phyloP scores from a whole-genome alignment of 1,140 invertebrate genomes.

The Drosophila sturtevanti region DNA sequence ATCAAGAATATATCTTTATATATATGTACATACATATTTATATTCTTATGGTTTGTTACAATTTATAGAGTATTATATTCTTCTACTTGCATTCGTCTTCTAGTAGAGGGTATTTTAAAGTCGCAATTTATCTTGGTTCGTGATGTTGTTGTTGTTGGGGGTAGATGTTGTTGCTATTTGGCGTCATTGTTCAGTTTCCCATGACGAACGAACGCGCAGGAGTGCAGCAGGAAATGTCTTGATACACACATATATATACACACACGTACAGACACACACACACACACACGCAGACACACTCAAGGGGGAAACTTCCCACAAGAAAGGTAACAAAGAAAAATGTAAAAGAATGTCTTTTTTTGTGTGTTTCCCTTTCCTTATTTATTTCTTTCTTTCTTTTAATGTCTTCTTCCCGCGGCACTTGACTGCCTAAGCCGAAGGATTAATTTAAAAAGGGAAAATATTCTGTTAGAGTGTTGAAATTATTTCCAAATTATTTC shows the following conservation, averaged over 20 bases:
- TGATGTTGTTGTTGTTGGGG: constrained; percentile 31
- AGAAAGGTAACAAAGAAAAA: background rate
- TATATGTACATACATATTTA: too few relatives aligned
- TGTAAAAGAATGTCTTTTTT: background rate
- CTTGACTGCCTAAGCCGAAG: background rate
- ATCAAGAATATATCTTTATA: too few relatives aligned
- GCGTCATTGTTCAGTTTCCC: constrained; percentile 59
- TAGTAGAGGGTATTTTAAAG: background rate
- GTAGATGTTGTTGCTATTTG: constrained; percentile 21
- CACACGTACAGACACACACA: constrained; percentile 24
- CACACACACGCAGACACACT: constrained; percentile 26
- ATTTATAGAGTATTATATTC: too few relatives aligned
- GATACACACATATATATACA: constrained; percentile 25
- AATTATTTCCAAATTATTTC: background rate
- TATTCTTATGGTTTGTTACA: too few relatives aligned
- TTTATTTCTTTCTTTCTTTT: background rate
- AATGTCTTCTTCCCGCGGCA: background rate
- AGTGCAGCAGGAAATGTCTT: constrained; percentile 62
- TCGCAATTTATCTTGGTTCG: constrained; percentile 3
- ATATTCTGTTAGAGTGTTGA: background rate
- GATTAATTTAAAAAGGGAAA: background rate
- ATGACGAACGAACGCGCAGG: constrained; percentile 57
- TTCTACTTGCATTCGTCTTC: background rate
- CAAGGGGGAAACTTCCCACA: background rate
- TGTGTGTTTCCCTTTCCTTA: background rate